These are phyloP conservation scores for Dromaius novaehollandiae DNA, from an alignment of 2,113 vertebrate genomes.

Conservation along the genomic window DNA sequence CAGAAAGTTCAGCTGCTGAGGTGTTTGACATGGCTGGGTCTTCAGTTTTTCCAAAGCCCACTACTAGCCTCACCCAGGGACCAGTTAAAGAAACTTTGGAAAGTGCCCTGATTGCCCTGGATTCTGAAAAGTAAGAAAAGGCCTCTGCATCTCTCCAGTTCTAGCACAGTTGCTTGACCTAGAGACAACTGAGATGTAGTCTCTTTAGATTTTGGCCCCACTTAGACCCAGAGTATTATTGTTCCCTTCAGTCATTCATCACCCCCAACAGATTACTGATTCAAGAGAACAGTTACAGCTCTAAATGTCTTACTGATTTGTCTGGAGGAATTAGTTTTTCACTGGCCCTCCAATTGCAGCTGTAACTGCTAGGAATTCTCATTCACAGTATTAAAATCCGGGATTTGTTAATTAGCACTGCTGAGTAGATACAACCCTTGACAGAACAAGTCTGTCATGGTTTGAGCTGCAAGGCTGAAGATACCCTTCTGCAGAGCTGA, in stretches of 20 bases:
- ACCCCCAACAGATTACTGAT: not conserved
- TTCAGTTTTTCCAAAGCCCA: constrained; percentile 72
- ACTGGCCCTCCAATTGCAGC: not conserved
- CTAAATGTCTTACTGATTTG: not conserved
- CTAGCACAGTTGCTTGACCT: not conserved
- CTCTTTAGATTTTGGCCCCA: not conserved
- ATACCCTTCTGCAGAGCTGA: not conserved
- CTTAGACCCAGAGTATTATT: not conserved
- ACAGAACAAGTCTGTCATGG: not conserved
- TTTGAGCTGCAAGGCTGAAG: not conserved
- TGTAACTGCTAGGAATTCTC: not conserved
- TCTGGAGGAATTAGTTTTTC: not conserved
- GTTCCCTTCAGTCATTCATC: not conserved
- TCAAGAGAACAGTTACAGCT: not conserved
- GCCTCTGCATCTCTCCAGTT: not conserved
- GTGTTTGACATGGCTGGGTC: constrained; percentile 75
- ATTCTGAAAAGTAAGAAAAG: constrained; percentile 90
- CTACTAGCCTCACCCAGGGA: constrained; percentile 72
- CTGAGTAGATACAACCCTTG: rapidly evolving
- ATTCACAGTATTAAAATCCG: not conserved
- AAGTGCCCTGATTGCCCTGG: constrained; percentile 89
- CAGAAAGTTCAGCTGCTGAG: constrained; percentile 78
- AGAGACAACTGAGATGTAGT: not conserved
- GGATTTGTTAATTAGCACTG: not conserved
- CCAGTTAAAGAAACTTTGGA: constrained; percentile 91